Conservation (phyloP, 2,888 invertebrate genomes). For the Galerucella pusilla region DNA sequence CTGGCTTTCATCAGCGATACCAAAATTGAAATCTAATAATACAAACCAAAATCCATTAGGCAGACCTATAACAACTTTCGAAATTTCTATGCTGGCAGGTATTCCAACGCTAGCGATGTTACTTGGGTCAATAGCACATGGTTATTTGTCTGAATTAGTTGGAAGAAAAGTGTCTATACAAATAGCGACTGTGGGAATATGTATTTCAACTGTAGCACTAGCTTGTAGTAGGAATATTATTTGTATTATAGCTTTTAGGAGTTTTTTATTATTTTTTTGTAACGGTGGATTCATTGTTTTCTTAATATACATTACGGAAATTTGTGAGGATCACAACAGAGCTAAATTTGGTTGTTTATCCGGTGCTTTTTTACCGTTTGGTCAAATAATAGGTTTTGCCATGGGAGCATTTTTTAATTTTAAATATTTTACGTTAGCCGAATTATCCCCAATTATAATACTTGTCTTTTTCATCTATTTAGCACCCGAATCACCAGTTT, state of each 20-base stretch:
- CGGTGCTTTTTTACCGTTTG: neutral
- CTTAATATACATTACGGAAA: neutral
- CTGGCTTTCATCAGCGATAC: constrained; percentile 41
- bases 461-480: neutral
- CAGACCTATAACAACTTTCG: neutral
- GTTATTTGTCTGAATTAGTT: neutral
- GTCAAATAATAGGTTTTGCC: neutral
- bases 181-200: neutral
- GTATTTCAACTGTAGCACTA: neutral
- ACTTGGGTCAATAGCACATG: neutral
- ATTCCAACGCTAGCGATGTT: neutral
- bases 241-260: neutral
- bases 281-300: neutral
- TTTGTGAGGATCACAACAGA: constrained; percentile 9
- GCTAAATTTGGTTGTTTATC: constrained; percentile 3
- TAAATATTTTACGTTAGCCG: neutral
- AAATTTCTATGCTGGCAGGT: constrained; percentile 1
- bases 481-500: constrained; percentile 1
- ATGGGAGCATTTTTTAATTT: neutral
- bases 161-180: constrained; percentile 1
- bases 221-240: neutral
- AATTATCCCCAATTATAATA: neutral
- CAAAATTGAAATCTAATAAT: neutral
- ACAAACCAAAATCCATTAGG: neutral
- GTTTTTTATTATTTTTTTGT: neutral